Conservation (phyloP, 1,140 invertebrate genomes). For the Trichoplusia ni region DNA sequence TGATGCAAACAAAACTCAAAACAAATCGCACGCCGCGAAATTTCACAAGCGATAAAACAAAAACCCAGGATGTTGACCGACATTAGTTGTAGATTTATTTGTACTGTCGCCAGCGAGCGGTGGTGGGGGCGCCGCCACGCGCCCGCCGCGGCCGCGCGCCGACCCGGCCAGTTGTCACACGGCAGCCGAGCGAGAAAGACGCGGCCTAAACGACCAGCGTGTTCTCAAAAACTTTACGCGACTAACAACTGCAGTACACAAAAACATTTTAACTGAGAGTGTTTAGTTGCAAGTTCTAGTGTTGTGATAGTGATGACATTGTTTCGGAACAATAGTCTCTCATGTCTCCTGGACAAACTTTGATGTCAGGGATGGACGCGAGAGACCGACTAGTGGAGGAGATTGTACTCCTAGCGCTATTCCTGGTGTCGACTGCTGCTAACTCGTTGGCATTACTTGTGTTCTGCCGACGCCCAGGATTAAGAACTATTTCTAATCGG, state of each 20-base stretch:
- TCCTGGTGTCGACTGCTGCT: conserved; percentile 73
- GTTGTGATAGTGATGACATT: conserved; percentile 76
- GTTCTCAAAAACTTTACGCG: conserved; percentile 77
- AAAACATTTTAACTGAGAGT: conserved; percentile 60
- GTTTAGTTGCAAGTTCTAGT: conserved; percentile 68
- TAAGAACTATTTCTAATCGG: conserved; percentile 80
- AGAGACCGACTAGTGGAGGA: conserved; percentile 72
- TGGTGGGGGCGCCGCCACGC: conserved; percentile 49
- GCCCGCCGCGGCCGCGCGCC: conserved; percentile 23
- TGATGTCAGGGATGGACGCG: conserved; percentile 75
- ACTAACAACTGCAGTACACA: conserved; percentile 65
- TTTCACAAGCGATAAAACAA: conserved; percentile 28
- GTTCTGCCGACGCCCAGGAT: conserved; percentile 74
- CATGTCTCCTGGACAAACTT: conserved; percentile 73
- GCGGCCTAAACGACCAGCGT: conserved; percentile 62
- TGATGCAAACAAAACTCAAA: conserved; percentile 7
- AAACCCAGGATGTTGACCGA: conserved; percentile 30
- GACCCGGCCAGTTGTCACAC: conserved; percentile 66
- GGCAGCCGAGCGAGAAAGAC: conserved; percentile 75
- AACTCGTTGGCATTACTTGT: conserved; percentile 77
- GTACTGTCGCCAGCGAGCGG: conserved; percentile 27
- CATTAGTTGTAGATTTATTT: conserved; percentile 31
- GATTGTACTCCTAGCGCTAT: conserved; percentile 70
- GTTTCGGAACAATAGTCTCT: conserved; percentile 61
- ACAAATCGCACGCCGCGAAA: conserved; percentile 7